Base-by-base conservation (phyloP, 2,888 invertebrate species). In the Tinea pellionella region DNA sequence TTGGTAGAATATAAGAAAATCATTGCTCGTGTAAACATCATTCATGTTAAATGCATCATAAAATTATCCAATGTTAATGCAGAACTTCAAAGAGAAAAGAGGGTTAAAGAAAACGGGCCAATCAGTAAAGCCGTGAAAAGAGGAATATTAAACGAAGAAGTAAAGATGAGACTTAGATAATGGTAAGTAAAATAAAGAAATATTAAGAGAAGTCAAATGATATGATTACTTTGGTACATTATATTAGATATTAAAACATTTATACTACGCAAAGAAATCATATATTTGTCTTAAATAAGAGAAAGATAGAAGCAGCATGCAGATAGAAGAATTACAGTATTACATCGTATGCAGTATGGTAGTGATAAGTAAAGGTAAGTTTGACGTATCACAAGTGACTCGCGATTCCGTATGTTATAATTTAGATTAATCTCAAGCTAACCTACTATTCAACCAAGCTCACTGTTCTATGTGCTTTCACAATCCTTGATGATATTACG, bases 401-500 rank as follows among this genome's bases (percentile, higher is more conserved):
- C 80, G 74, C 78, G 78, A 76, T 76, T 75, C 77, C 74, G 74
- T 73, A 75, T 68, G 19, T 42, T 73, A 53, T 6, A 13, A 47
- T 53, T 24, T 53, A 7, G 74, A 77, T 76, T 76, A 78, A 80
- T 78, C 79, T 80, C 74, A 79, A 78, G 74, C 85, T 86, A 84
- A 77, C 86, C 84, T 83, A 80, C 83, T 71, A 73, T 68, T 82
- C 71, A 83, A 84, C 75, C 78, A 85, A 86, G 86, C 87, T 83
- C 74, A 72, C 76, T 78, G 76, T 73, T 83, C 85, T 85, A 80
- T 77, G 85, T 85, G 86, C 82, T 82, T 70, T 79, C 74, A 80
- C 71, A 75, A 79, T 69, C 75, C 80, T 75, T 72, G 74, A 78
- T 83, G 80, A 74, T 72, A 76, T 71, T 77, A 81, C 76, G 75